Evolutionary conservation across 2,113 vertebrate genomes (phyloP).

Genomic region (Sceloporus undulatus): DNA sequence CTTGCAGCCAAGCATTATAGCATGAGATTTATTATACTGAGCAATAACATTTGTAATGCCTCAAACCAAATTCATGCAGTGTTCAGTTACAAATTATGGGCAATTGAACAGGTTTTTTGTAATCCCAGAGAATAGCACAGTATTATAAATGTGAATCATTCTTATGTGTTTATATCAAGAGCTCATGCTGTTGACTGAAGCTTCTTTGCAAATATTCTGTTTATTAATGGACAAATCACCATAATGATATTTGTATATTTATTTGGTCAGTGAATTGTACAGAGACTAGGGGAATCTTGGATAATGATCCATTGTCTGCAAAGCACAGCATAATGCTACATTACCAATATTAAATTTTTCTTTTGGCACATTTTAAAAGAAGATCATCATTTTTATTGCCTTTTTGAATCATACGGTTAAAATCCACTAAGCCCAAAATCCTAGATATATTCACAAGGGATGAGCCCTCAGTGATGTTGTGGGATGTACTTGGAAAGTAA

Average conservation of each 20-base stretch:
- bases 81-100: slow-evolving; percentile 23
- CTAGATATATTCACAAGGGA: background rate
- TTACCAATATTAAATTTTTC: slow-evolving; percentile 1
- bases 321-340: slow-evolving; percentile 25
- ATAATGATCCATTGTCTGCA: background rate
- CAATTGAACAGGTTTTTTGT: slow-evolving; percentile 19
- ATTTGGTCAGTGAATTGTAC: slow-evolving; percentile 13
- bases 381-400: slow-evolving; percentile 15
- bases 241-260: background rate
- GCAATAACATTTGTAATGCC: background rate
- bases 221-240: background rate
- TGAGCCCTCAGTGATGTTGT: background rate
- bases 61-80: slow-evolving; percentile 1
- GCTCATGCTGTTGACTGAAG: background rate
- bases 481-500: background rate
- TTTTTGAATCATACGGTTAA: background rate
- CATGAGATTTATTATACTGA: slow-evolving; percentile 22
- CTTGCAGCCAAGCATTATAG: background rate
- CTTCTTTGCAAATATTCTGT: background rate
- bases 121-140: slow-evolving; percentile 13
- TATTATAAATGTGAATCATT: background rate
- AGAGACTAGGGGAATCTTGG: background rate
- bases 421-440: background rate
- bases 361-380: slow-evolving; percentile 19
- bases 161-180: background rate